These are phyloP conservation scores for Poecilia picta DNA, from an alignment of 2,797 vertebrate species.

Conservation along the genomic window DNA sequence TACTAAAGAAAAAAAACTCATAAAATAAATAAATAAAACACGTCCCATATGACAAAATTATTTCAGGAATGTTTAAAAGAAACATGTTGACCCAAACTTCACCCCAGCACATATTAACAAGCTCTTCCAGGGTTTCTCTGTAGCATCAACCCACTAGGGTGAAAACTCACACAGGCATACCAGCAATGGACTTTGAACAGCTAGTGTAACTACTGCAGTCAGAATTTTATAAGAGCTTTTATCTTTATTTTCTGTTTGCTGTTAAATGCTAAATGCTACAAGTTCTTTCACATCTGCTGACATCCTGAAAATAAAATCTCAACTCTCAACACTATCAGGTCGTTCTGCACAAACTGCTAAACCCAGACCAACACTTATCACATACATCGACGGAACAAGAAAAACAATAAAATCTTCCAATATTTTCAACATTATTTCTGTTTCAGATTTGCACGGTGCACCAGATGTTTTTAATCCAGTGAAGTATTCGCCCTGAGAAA, in stretches of 20 bases:
- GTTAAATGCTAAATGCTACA: not conserved
- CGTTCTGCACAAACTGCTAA: not conserved
- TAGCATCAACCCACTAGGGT: slow-evolving; percentile 2
- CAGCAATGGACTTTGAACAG: not conserved
- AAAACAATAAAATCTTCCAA: slow-evolving; percentile 22
- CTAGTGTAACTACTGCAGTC: slow-evolving; percentile 8
- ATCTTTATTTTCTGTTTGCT: not conserved
- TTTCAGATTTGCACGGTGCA: slow-evolving; percentile 56
- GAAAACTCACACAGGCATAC: slow-evolving; percentile 17
- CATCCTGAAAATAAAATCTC: not conserved
- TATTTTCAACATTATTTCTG: not conserved
- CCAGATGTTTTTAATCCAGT: slow-evolving; percentile 73
- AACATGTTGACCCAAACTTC: not conserved
- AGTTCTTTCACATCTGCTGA: not conserved
- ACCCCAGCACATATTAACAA: not conserved
- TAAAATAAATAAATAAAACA: not conserved
- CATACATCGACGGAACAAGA: too few species aligned
- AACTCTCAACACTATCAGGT: not conserved
- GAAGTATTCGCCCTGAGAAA: slow-evolving; percentile 68
- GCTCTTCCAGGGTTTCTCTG: not conserved
- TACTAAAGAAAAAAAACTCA: not conserved
- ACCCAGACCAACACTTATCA: not conserved
- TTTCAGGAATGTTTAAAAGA: not conserved
- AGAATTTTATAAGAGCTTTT: not conserved
- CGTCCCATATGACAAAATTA: not conserved